Conservation (phyloP, 2,797 vertebrate genomes). For the Gastrophryne carolinensis region DNA sequence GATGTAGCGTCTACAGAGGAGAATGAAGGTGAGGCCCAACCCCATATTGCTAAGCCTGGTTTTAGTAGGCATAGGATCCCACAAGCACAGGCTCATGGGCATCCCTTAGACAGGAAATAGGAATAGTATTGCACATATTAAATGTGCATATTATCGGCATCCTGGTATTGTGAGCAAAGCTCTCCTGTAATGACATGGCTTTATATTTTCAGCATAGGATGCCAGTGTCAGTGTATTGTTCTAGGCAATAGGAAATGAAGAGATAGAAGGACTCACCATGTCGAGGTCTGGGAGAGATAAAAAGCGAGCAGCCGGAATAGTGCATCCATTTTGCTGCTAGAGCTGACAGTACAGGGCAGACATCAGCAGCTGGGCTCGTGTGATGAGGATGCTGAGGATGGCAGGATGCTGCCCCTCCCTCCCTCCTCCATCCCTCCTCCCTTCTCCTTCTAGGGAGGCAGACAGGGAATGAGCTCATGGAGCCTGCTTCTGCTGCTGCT, state of each 20-base stretch:
- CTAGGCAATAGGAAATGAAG: neutral
- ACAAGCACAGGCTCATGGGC: neutral
- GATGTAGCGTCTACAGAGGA: conserved; percentile 15
- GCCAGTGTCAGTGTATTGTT: too few relatives aligned
- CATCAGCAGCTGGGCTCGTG: conserved; percentile 79
- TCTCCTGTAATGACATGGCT: too few relatives aligned
- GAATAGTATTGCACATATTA: too few relatives aligned
- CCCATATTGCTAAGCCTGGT: neutral
- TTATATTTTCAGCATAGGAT: too few relatives aligned
- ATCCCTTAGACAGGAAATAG: neutral
- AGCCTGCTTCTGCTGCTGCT: conserved; percentile 54
- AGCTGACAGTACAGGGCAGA: conserved; percentile 64
- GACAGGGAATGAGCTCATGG: conserved; percentile 70
- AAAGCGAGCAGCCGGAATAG: conserved; percentile 58
- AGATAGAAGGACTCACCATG: conserved; percentile 68
- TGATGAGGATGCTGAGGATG: conserved; percentile 72
- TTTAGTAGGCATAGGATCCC: neutral
- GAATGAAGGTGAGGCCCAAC: conserved; percentile 37
- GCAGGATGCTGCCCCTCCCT: too few relatives aligned
- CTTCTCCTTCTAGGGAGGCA: conserved; percentile 62
- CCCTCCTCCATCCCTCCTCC: too few relatives aligned
- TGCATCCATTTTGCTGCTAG: conserved; percentile 68
- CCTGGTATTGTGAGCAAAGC: too few relatives aligned
- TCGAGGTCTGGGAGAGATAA: conserved; percentile 59
- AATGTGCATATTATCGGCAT: too few relatives aligned